Evolutionary conservation across 2,113 vertebrate genomes (phyloP).

Genomic region (Gavialis gangeticus): DNA sequence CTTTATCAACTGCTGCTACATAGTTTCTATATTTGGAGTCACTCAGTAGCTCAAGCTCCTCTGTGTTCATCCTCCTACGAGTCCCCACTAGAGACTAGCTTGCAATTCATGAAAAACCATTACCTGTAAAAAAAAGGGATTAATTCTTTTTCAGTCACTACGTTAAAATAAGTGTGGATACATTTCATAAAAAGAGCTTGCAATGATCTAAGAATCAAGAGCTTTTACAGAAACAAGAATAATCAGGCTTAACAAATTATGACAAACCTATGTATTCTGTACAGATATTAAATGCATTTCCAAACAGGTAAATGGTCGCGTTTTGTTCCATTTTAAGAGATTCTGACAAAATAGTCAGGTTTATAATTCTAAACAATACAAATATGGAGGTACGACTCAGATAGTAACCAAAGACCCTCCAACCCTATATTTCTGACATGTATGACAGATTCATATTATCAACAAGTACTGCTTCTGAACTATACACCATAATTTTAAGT

Average conservation of each 20-base stretch:
- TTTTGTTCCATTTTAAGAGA: not conserved
- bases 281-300: not conserved
- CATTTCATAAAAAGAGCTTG: not conserved
- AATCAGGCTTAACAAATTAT: not conserved
- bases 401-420: not conserved
- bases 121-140: slow-evolving; percentile 77
- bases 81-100: slow-evolving; percentile 82
- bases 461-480: not conserved
- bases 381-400: not conserved
- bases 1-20: slow-evolving; percentile 97
- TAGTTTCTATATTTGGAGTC: slow-evolving; percentile 99
- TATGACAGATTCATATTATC: not conserved
- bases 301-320: not conserved
- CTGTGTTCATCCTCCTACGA: slow-evolving; percentile 97
- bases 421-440: not conserved
- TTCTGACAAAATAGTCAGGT: not conserved
- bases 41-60: slow-evolving; percentile 96
- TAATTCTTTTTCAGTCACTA: not conserved
- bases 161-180: not conserved
- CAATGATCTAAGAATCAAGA: not conserved
- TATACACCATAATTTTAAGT: not conserved
- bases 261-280: not conserved
- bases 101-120: slow-evolving; percentile 86
- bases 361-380: not conserved
- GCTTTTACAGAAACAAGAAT: not conserved